Evolutionary conservation across 1,140 invertebrate genomes (phyloP).

Genomic region (Ostrea denselamellosa): DNA sequence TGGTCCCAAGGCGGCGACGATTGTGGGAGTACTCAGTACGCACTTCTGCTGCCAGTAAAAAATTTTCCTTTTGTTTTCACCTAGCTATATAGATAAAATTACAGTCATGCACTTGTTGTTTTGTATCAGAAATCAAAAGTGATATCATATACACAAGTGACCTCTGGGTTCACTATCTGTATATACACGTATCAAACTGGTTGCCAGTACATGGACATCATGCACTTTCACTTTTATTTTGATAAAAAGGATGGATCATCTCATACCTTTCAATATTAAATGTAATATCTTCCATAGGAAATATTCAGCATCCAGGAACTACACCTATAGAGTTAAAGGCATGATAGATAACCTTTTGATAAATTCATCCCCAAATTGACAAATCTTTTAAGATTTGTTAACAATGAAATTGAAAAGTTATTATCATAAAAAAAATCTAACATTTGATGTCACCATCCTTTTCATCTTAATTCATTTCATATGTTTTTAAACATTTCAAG

Average conservation of each 20-base stretch:
- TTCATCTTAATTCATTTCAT: slow-evolving; percentile 32
- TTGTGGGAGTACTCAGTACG: background rate
- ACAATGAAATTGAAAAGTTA: background rate
- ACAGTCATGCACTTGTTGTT: slow-evolving; percentile 31
- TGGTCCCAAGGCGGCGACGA: background rate
- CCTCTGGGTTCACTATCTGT: background rate
- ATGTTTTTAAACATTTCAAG: slow-evolving; percentile 27
- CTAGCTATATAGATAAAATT: background rate
- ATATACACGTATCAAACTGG: background rate
- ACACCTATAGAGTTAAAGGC: background rate
- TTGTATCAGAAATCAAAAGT: background rate
- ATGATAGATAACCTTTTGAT: background rate
- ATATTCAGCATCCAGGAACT: background rate
- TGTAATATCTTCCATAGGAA: background rate
- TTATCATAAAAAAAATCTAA: slow-evolving; percentile 14
- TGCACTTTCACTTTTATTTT: background rate
- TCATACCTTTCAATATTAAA: background rate
- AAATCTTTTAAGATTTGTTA: background rate
- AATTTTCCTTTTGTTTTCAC: background rate
- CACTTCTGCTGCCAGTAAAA: background rate
- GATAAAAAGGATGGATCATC: background rate
- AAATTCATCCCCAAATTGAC: background rate
- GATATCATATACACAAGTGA: background rate
- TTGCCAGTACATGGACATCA: background rate
- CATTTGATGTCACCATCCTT: background rate